Evolutionary conservation across 1,140 invertebrate species (phyloP).

Genomic region (Ridgeia piscesae): DNA sequence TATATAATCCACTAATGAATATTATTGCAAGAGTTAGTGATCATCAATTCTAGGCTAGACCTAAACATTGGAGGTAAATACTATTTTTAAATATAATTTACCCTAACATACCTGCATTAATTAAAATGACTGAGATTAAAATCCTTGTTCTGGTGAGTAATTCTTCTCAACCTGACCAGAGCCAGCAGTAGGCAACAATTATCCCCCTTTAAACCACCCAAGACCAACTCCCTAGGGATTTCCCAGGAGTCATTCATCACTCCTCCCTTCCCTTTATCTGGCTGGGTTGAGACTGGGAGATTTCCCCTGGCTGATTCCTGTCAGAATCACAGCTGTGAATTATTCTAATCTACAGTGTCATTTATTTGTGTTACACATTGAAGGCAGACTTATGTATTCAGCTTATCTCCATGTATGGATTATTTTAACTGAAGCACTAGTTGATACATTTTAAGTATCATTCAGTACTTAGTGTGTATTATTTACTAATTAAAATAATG

Average conservation of each 20-base stretch:
- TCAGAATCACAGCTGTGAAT: not conserved
- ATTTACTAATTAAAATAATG: not conserved
- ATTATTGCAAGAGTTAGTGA: not conserved
- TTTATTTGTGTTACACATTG: not conserved
- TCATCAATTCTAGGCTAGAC: not conserved
- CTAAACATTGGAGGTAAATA: not conserved
- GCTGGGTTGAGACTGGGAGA: not conserved
- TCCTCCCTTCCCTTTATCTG: not conserved
- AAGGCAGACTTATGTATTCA: not conserved
- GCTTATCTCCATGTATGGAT: not conserved
- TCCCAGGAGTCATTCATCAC: not conserved
- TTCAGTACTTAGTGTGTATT: not conserved
- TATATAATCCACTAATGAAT: not conserved
- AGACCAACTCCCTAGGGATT: not conserved
- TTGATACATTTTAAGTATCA: not conserved
- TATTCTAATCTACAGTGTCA: not conserved
- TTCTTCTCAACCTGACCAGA: not conserved
- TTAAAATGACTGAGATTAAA: not conserved
- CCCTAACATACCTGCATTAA: not conserved
- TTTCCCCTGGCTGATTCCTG: not conserved
- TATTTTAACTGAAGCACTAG: not conserved
- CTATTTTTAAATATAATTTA: not conserved
- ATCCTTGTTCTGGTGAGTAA: not conserved
- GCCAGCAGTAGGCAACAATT: not conserved
- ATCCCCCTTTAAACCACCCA: not conserved